Base-by-base conservation (phyloP, 2,888 invertebrate genomes). In the Nudaria mundana region DNA sequence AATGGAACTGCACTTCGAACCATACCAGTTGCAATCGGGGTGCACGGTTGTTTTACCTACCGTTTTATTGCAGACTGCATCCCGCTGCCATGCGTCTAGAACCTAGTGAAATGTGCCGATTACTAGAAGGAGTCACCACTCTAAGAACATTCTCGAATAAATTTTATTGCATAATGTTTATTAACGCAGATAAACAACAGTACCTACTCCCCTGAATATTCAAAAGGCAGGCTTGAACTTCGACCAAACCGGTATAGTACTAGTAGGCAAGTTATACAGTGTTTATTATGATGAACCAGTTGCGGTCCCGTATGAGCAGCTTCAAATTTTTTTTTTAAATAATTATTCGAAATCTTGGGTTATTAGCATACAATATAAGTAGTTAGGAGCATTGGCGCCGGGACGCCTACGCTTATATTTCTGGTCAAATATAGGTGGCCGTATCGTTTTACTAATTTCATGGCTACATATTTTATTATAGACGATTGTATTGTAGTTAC, bases 281-380 rank as follows among this genome's bases (percentile, higher is more conserved):
- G 54, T 53, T 59, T 52, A 57, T 60, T 58, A 63, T 60, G 43
- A 57, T 48, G 51, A 72, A 74, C 80, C 67, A 63, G 79, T 77
- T 65, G 63, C 72, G 71, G 66, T 60, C 44, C 66, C 63, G 71
- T 75, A 73, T 64, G 62, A 70, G 65, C 71, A 56, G 71, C 60
- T 72, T 71, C 66, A 76, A 71, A 69, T 63, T 61, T 75, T 71
- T 76, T 79, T 81, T 75, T 67, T 65, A 69, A 67, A 72, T 81
- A 77, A 81, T 85, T 78, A 79, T 85, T 83, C 75, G 48, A 80
- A 73, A 69, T 72, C 62, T 68, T 68, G 50, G 54, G 47, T 62
- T 67, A 81, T 81, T 81, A 76, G 77, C 87, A 87, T 87, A 87
- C 87, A 87, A 87, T 87, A 84, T 81, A 73, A 76, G 70, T 62